Base-by-base conservation (phyloP, 1,140 invertebrate genomes). In the Pseudomyrmex cubaensis region DNA sequence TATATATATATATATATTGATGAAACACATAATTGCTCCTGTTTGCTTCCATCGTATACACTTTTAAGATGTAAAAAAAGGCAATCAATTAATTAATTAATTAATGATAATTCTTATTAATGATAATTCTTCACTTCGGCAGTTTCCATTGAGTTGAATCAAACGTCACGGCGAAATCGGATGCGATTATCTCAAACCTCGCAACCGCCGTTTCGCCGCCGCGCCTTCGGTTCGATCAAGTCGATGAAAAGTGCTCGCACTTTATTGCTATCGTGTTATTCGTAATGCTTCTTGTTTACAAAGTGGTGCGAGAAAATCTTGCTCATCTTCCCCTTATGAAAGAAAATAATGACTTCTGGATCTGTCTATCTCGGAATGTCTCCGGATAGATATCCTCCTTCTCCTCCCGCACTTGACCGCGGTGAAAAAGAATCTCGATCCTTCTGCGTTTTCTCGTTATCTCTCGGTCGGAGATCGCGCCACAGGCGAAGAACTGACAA, bases 221-320 rank as follows among this genome's bases (percentile, higher is more conserved):
- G 46, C 66, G n/a, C 12, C 25, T 52, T 17, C 20, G 20, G 86
- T 91, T 92, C 90, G 89, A 90, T 66, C 85, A 93, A 94, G 92
- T 93, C 94, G 92, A 94, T 94, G 93, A 93, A 94, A 94, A 94
- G 93, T 94, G 93, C 90, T 85, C 80, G 67, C 50, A 54, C 52
- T 35, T 35, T 35, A 61, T 83, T 44, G 22, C 77, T 77, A 70
- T 88, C 84, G 63, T n/a, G 82, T 76, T 86, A 84, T 73, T 66
- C 85, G 85, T 85, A 90, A 89, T 88, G 87, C 69, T 85, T 85
- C 74, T 78, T 86, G 66, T 83, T 57, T 84, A 89, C 85, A 90
- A 87, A 85, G 89, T 90, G 86, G 77, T 88, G 86, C 88, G 87
- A 90, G 88, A 86, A 69, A 91, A 89, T 89, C 86, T 77, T 66